Base-by-base conservation (phyloP, 2,888 invertebrate genomes). In the Subacronicta megacephala region DNA sequence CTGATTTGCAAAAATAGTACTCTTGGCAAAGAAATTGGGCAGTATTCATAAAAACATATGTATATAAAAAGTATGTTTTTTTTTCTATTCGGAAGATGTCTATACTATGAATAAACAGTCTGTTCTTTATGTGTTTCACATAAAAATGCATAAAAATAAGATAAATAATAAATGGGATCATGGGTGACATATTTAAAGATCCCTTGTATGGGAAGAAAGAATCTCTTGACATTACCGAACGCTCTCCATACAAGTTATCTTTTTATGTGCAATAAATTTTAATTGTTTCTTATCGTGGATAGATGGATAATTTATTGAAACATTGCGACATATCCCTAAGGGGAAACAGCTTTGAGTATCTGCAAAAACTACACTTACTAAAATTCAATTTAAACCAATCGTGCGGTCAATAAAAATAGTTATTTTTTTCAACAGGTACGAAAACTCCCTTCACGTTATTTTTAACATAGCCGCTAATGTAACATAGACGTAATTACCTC, bases 91-190 rank as follows among this genome's bases (percentile, higher is more conserved):
- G 3, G 10, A 62, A 53, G 33, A 47, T 49, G 37, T 62, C 41
- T 23, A n/a, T 23, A 26, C 12, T 18, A 52, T 41, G 55, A 72
- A 64, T 42, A 53, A 47, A 45, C 26, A 36, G 37, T 36, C 60
- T 66, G 47, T 70, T n/a, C 45, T 13, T 15, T 63, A 76, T 65
- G 65, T 52, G 12, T 15, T 50, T 56, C 50, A 50, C 53, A 59
- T 64, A 69, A 70, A 59, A n/a, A n/a, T n/a, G n/a, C n/a, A n/a
- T n/a, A n/a, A n/a, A 31, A 70, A 62, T 59, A 31, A 53, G 62
- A 61, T 66, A 53, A 59, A 75, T 64, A 67, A 63, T 53, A 37
- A 55, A 71, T 60, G 70, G 42, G 76, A 60, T 77, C 77, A 70
- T 58, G 62, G 72, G 57, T 62, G 72, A 67, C 55, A 59, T 20